Conservation (phyloP, 2,113 vertebrate genomes). For the Agapornis roseicollis region DNA sequence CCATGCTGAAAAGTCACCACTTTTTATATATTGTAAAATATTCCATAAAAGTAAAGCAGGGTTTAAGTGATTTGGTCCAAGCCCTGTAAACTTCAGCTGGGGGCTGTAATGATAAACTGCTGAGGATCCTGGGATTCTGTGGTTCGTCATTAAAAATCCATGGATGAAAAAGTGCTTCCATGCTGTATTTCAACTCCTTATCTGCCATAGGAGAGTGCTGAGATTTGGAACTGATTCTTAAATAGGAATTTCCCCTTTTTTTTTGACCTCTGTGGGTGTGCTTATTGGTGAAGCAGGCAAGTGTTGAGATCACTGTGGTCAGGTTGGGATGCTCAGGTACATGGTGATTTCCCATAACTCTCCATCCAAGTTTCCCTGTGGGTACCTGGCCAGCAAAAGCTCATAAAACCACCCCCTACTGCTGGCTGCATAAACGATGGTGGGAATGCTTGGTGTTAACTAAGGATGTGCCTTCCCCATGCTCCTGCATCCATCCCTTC, state of each 20-base stretch:
- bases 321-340: background rate
- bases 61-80: background rate
- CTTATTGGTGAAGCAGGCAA: background rate
- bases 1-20: background rate
- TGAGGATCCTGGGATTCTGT: fast-evolving
- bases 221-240: background rate
- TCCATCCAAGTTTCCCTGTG: background rate
- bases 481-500: background rate
- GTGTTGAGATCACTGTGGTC: background rate
- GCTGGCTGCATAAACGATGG: fast-evolving
- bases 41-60: background rate
- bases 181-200: background rate
- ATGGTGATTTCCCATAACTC: background rate
- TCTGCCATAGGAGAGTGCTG: background rate
- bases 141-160: background rate
- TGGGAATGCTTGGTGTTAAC: background rate
- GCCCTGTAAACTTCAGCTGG: background rate
- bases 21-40: background rate
- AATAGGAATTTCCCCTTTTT: fast-evolving
- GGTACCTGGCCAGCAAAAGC: background rate
- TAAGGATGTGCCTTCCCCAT: background rate
- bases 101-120: background rate
- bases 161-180: background rate
- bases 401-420: fast-evolving
- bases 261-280: background rate